These are phyloP conservation scores for Drosophila funebris DNA, from an alignment of 1,140 invertebrate genomes.

Conservation along the genomic window DNA sequence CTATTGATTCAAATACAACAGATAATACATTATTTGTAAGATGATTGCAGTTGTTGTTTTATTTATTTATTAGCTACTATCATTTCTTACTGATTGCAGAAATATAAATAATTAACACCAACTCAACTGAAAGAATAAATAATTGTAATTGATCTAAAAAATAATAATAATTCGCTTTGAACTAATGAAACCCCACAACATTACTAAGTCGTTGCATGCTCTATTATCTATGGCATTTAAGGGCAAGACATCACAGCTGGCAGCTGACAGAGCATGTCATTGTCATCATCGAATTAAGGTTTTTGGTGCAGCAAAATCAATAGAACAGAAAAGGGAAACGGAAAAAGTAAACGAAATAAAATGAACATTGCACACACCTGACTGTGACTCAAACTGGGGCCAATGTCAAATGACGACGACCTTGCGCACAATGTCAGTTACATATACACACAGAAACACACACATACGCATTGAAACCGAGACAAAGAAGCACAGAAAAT, in stretches of 20 bases:
- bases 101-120: no score
- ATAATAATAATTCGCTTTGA: neutral
- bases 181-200: neutral
- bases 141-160: neutral
- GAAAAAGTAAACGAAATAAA: slow-evolving; percentile 29
- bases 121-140: neutral
- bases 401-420: slow-evolving; percentile 70
- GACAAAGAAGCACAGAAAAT: slow-evolving; percentile 12
- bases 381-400: slow-evolving; percentile 8
- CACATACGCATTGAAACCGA: neutral
- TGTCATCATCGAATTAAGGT: slow-evolving; percentile 20
- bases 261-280: slow-evolving; percentile 10
- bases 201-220: neutral
- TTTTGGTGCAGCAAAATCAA: slow-evolving; percentile 34
- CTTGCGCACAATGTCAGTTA: slow-evolving; percentile 54
- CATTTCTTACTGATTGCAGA: no score
- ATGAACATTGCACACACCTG: slow-evolving; percentile 43
- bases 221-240: slow-evolving; percentile 11
- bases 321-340: neutral
- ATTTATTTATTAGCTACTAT: no score
- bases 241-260: slow-evolving; percentile 2
- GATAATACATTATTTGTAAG: no score
- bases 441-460: slow-evolving; percentile 6
- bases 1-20: no score
- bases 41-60: no score